Percentiles rank a stretch among this genome's conserved stretches.
These are phyloP conservation scores for Malurus leucopterus DNA, from an alignment of 2,797 vertebrate genomes.

Conservation along the genomic window DNA sequence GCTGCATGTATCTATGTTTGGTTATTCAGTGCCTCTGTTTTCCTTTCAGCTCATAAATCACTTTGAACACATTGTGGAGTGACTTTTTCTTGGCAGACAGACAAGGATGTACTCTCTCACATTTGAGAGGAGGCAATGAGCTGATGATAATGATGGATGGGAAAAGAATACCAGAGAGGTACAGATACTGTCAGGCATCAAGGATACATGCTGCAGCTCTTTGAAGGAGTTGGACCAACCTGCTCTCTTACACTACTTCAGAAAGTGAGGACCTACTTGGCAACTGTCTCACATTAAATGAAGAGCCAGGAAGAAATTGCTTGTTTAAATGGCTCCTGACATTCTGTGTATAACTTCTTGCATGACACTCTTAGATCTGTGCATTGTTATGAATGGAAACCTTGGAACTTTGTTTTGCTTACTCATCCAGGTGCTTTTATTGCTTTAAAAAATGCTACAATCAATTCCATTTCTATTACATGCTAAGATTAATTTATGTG, in stretches of 20 bases:
- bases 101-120: background rate
- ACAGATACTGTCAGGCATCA: background rate
- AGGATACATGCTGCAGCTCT: background rate
- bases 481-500: background rate
- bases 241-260: background rate
- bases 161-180: background rate
- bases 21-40: conserved; percentile 34
- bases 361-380: background rate
- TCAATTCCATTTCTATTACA: background rate
- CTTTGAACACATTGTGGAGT: background rate
- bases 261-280: background rate
- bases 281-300: background rate
- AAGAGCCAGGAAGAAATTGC: background rate
- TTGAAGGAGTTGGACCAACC: background rate
- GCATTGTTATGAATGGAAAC: background rate
- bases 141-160: background rate
- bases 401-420: background rate
- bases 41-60: conserved; percentile 50
- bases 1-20: background rate
- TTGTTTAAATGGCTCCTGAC: background rate
- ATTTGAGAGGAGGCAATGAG: background rate
- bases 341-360: background rate
- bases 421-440: background rate
- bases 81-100: conserved; percentile 41
- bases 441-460: background rate